phyloP scores from a whole-genome alignment of 2,113 vertebrate genomes.

The Gobius niger region DNA sequence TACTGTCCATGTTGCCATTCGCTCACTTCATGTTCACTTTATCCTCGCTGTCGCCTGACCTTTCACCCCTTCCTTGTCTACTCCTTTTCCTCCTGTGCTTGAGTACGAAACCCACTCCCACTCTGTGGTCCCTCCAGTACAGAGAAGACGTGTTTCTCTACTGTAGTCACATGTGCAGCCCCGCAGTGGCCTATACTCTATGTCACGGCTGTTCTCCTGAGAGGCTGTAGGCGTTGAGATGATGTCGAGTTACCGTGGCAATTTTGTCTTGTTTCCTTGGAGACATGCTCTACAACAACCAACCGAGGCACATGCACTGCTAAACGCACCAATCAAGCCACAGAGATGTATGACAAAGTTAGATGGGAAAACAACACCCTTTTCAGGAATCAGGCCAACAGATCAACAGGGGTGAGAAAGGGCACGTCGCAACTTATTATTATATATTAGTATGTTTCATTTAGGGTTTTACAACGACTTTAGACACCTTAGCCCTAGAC shows the following conservation, averaged over 20 bases:
- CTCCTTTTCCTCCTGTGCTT: slow-evolving; percentile 20
- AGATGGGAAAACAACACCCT: not conserved
- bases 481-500: too few relatives aligned
- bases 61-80: not conserved
- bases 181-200: slow-evolving; percentile 53
- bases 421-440: too few relatives aligned
- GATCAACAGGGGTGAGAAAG: too few relatives aligned
- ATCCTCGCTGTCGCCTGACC: not conserved
- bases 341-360: not conserved
- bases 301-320: slow-evolving; percentile 4
- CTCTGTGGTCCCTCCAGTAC: slow-evolving; percentile 7
- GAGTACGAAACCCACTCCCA: slow-evolving; percentile 10
- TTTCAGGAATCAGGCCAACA: not conserved
- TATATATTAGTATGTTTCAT: too few relatives aligned
- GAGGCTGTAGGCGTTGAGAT: slow-evolving; percentile 58
- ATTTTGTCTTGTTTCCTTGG: slow-evolving; percentile 55
- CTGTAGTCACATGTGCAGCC: slow-evolving; percentile 15
- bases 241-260: slow-evolving; percentile 55
- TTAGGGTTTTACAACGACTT: too few relatives aligned
- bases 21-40: not conserved
- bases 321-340: not conserved
- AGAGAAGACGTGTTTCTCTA: not conserved
- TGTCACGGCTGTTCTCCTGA: slow-evolving; percentile 61
- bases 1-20: too few relatives aligned
- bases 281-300: slow-evolving; percentile 33